These are phyloP conservation scores for Aurelia aurita complex sp. Pacific DNA, from an alignment of 30 jellyfish, hydroid and myxozoan genomes.

Conservation along the genomic window DNA sequence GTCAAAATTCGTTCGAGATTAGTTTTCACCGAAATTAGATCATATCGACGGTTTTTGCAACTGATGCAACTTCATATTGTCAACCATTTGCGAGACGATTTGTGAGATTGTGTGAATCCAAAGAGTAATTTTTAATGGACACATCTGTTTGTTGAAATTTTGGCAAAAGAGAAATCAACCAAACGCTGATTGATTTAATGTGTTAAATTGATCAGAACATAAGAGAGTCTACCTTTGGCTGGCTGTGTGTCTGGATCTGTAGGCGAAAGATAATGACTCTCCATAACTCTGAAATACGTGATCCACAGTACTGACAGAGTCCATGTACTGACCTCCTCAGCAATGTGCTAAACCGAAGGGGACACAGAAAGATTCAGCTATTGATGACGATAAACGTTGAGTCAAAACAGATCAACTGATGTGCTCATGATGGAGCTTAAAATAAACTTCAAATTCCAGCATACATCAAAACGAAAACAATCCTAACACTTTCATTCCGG, in stretches of 20 bases:
- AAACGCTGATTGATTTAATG: background rate
- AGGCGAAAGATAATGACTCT: conserved; percentile 21
- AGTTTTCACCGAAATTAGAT: too few species aligned
- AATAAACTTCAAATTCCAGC: too few species aligned
- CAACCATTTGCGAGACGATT: too few species aligned
- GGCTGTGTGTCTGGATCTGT: background rate
- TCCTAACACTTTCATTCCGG: too few species aligned
- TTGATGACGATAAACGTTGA: background rate
- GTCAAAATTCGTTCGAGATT: too few species aligned
- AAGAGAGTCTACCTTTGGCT: conserved; percentile 20
- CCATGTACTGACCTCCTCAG: conserved; percentile 41
- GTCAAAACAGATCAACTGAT: too few species aligned
- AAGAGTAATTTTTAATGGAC: background rate
- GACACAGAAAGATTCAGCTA: background rate
- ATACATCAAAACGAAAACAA: too few species aligned
- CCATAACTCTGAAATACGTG: conserved; percentile 19
- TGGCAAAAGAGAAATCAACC: background rate
- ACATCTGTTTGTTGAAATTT: background rate
- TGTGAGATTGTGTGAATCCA: background rate
- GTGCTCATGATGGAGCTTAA: too few species aligned
- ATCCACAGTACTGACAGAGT: conserved; percentile 29
- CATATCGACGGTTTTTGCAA: too few species aligned
- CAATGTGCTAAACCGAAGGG: background rate
- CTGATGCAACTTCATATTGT: too few species aligned
- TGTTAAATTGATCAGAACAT: background rate